phyloP scores from a whole-genome alignment of 1,140 invertebrate species.

The Pteromalus puparum region DNA sequence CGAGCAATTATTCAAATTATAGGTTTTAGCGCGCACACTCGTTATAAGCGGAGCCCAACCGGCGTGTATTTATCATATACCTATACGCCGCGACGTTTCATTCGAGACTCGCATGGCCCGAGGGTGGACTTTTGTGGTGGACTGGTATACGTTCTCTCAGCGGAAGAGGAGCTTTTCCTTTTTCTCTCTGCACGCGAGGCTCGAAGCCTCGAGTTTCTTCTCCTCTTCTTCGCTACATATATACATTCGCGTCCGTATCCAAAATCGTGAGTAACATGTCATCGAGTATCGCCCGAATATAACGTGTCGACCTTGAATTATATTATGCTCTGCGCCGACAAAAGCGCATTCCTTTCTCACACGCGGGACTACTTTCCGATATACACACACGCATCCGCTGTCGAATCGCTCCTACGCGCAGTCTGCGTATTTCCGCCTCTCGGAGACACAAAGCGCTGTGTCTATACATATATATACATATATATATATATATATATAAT shows the following conservation, averaged over 20 bases:
- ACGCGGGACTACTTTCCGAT: not conserved
- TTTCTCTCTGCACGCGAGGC: not conserved
- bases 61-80: conserved; percentile 18
- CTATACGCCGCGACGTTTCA: conserved; percentile 4
- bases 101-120: not conserved
- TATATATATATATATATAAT: too few species aligned
- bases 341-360: not conserved
- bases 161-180: not conserved
- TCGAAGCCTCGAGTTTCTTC: not conserved
- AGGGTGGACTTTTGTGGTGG: conserved; percentile 22
- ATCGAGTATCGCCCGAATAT: too few species aligned
- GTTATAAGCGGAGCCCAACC: not conserved
- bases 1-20: conserved; percentile 50
- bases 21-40: conserved; percentile 24
- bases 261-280: too few species aligned
- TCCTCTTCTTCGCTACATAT: not conserved
- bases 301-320: not conserved
- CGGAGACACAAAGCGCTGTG: not conserved
- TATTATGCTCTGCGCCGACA: too few species aligned
- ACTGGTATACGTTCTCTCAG: not conserved
- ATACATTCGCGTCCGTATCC: too few species aligned
- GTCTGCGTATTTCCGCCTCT: not conserved
- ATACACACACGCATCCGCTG: not conserved
- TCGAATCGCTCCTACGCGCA: not conserved
- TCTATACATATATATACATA: not conserved